phyloP scores from a whole-genome alignment of 2,888 invertebrate species.

The Oligia strigilis region DNA sequence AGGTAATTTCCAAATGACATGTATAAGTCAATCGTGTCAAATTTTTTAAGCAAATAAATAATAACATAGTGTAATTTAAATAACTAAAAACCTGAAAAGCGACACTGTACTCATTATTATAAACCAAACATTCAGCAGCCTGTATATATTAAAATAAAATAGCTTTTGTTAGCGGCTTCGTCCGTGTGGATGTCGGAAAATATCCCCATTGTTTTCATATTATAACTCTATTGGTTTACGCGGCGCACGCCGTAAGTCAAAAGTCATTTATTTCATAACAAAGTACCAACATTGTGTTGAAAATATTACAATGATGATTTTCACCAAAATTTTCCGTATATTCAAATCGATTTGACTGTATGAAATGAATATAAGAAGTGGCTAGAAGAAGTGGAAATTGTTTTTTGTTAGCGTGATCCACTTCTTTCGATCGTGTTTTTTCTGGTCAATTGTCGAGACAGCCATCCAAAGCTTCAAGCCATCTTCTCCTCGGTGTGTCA shows the following conservation, averaged over 20 bases:
- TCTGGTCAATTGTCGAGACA: neutral
- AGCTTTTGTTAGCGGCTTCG: neutral
- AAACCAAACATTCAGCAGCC: neutral
- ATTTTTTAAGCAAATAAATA: neutral
- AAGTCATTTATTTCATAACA: no score
- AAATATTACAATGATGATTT: no score
- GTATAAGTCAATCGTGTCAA: neutral
- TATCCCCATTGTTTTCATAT: neutral
- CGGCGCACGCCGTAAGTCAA: no score
- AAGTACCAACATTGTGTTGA: no score
- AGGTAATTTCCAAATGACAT: neutral
- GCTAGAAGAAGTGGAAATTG: neutral
- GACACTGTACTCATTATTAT: neutral
- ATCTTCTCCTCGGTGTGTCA: neutral
- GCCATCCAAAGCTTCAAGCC: neutral
- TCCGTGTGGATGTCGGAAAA: neutral
- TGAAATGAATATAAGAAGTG: neutral
- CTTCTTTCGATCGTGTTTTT: neutral
- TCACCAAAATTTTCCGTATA: neutral
- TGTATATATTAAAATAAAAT: no score
- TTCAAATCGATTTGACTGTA: neutral
- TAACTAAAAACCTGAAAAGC: neutral
- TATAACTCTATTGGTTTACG: no score
- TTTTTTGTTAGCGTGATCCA: neutral
- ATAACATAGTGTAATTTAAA: no score